A percentile compares a stretch with the other conserved stretches of the same genome.
These are phyloP conservation scores for Macropodus opercularis DNA, from an alignment of 2,797 vertebrate species.

Conservation along the genomic window DNA sequence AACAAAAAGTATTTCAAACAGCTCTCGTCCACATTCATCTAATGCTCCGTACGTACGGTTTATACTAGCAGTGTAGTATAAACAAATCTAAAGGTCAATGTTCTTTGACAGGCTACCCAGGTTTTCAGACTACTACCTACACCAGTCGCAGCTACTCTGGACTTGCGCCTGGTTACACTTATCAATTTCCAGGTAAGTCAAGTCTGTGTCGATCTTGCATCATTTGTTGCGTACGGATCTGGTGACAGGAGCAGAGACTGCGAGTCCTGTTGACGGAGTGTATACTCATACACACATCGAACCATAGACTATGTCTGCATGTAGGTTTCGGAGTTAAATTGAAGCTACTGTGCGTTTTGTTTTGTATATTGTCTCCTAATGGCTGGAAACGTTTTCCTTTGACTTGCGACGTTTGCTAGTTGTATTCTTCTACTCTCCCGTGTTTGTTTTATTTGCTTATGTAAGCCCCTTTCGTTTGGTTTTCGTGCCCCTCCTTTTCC, in stretches of 20 bases:
- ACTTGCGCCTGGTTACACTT: constrained; percentile 93
- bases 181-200: constrained; percentile 91
- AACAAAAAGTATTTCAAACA: no score
- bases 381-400: constrained; percentile 3
- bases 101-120: constrained; percentile 86
- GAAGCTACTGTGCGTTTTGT: not conserved
- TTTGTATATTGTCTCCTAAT: not conserved
- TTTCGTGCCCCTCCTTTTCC: constrained; percentile 47
- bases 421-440: constrained; percentile 33
- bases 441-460: constrained; percentile 64
- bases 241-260: not conserved
- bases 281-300: not conserved
- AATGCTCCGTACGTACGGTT: no score
- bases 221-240: not conserved
- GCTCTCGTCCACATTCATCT: no score
- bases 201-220: not conserved
- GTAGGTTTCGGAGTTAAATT: constrained; percentile 6
- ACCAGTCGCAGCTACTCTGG: constrained; percentile 95
- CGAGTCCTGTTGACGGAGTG: constrained; percentile 2
- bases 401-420: constrained; percentile 15
- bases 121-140: constrained; percentile 94
- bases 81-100: not conserved
- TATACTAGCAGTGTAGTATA: not conserved
- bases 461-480: constrained; percentile 50
- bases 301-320: constrained; percentile 17